These are phyloP conservation scores for Orius insidiosus DNA, from an alignment of 1,140 invertebrate genomes.

Conservation along the genomic window DNA sequence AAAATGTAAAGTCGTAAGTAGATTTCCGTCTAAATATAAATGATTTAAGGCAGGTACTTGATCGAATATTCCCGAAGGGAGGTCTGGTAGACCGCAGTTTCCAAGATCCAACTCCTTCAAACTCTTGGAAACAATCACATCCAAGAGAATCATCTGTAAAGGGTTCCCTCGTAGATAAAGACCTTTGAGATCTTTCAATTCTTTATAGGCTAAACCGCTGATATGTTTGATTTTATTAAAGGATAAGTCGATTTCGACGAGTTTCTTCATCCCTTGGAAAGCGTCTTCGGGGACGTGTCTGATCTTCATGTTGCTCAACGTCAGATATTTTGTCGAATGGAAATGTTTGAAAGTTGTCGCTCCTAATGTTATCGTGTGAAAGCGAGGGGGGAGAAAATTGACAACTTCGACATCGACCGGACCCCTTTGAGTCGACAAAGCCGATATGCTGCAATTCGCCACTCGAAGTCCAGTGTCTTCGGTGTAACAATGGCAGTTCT, in stretches of 20 bases:
- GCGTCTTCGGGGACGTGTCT: constrained; percentile 47
- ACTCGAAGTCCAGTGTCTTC: constrained; percentile 9
- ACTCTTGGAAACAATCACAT: constrained; percentile 18
- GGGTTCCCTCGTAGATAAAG: constrained; percentile 19
- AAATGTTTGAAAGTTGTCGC: constrained; percentile 16
- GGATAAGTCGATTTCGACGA: constrained; percentile 72
- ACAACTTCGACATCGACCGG: constrained; percentile 9
- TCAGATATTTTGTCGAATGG: constrained; percentile 17
- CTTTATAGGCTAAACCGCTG: constrained; percentile 27
- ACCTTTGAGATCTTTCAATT: constrained; percentile 11
- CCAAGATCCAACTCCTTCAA: constrained; percentile 19
- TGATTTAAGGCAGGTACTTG: constrained; percentile 14
- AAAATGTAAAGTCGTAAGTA: constrained; percentile 16
- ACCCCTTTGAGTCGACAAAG: neutral
- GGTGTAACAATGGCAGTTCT: constrained; percentile 14
- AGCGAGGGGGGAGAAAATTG: constrained; percentile 3
- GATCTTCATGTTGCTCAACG: constrained; percentile 49
- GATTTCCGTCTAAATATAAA: constrained; percentile 18
- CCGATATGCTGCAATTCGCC: constrained; percentile 13
- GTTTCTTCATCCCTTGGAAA: constrained; percentile 52
- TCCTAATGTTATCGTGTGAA: neutral
- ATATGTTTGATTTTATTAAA: constrained; percentile 52
- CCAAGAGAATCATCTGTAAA: constrained; percentile 11
- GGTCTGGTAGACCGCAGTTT: constrained; percentile 16
- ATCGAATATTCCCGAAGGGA: constrained; percentile 16